These are phyloP conservation scores for Cabera pusaria DNA, from an alignment of 2,888 invertebrate genomes.

Conservation along the genomic window DNA sequence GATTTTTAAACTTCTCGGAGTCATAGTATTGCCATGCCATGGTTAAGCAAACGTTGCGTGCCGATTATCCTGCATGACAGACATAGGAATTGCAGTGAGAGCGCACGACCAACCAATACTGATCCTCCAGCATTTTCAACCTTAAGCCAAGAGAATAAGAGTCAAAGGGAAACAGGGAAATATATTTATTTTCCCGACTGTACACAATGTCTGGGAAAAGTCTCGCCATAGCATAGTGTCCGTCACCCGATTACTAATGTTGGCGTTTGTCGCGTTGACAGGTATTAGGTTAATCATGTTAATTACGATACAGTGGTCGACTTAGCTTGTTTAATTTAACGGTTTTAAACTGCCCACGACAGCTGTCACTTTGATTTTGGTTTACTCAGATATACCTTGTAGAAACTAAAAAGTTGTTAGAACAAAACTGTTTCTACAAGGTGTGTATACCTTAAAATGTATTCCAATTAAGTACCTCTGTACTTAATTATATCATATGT, in stretches of 20 bases:
- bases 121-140: not conserved
- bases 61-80: constrained; percentile 36
- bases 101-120: constrained; percentile 12
- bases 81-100: constrained; percentile 46
- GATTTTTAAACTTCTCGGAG: constrained; percentile 11
- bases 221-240: constrained; percentile 29
- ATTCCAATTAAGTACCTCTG: no score
- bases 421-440: no score
- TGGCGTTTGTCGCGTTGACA: constrained; percentile 38
- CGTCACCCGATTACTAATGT: constrained; percentile 46
- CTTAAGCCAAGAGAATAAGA: not conserved
- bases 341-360: no score
- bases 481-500: no score
- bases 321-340: no score
- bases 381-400: no score
- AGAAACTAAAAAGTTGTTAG: no score
- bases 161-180: not conserved
- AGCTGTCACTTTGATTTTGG: no score
- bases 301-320: constrained; percentile 15
- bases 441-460: no score
- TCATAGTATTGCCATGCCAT: constrained; percentile 29
- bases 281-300: constrained; percentile 24
- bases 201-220: constrained; percentile 43
- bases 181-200: constrained; percentile 9
- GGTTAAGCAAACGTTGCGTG: constrained; percentile 39